These are phyloP conservation scores for Hemicentrotus pulcherrimus DNA, from an alignment of 35 echinoderm and acorn worm genomes.

Conservation along the genomic window DNA sequence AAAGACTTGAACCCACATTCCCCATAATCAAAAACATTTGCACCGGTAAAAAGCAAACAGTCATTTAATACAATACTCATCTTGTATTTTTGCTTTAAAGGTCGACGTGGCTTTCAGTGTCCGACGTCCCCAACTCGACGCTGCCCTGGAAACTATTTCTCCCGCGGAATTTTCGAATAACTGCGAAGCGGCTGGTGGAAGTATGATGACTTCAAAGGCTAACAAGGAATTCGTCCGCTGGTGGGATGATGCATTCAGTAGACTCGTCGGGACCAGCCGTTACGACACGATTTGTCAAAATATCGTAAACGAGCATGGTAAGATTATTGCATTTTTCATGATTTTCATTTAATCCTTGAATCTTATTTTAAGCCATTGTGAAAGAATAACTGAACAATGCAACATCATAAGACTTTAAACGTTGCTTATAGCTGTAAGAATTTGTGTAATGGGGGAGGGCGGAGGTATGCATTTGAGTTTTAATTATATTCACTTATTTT, in stretches of 20 bases:
- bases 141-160: background rate
- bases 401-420: too few species aligned
- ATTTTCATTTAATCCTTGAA: too few species aligned
- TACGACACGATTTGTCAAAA: constrained; percentile 25
- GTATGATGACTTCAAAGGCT: constrained; percentile 29
- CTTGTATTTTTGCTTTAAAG: background rate
- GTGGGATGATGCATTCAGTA: constrained; percentile 21
- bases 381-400: too few species aligned
- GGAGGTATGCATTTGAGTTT: background rate
- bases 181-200: constrained; percentile 15
- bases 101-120: constrained; percentile 5
- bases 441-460: background rate
- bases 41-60: background rate
- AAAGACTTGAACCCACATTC: too few species aligned
- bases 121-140: background rate
- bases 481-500: background rate
- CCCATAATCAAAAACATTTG: too few species aligned
- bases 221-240: constrained; percentile 17
- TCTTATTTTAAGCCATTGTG: too few species aligned
- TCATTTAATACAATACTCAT: background rate
- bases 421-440: background rate
- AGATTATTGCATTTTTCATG: background rate
- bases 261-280: constrained; percentile 24
- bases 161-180: background rate
- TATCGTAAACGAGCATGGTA: constrained; percentile 2